Evolutionary conservation across 2,113 vertebrate genomes (phyloP).

Genomic region (Rhegmatorhina hoffmannsi): DNA sequence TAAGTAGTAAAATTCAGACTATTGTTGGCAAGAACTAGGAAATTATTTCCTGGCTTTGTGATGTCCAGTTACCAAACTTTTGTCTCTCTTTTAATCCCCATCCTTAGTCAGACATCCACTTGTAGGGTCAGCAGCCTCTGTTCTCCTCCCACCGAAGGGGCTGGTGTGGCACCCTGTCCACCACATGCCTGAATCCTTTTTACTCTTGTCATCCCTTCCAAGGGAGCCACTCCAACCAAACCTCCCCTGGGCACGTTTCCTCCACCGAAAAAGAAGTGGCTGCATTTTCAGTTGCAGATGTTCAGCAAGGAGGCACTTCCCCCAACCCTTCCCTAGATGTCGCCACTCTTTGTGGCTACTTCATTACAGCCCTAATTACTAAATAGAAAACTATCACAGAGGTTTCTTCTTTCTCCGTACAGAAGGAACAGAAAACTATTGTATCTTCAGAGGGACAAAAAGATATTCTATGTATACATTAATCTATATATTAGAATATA

Average conservation of each 20-base stretch:
- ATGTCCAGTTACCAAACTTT: neutral
- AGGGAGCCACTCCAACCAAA: neutral
- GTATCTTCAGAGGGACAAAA: neutral
- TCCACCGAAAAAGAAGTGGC: neutral
- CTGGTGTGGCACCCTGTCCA: neutral
- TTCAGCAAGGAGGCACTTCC: neutral
- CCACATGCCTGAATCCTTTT: neutral
- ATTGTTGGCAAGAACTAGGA: neutral
- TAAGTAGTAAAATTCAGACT: neutral
- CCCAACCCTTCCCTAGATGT: slow-evolving; percentile 7
- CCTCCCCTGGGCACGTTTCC: neutral
- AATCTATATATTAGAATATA: neutral
- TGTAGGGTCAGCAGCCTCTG: neutral
- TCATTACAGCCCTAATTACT: neutral
- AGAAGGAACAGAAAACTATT: neutral
- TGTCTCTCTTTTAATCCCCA: neutral
- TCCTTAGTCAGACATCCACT: neutral
- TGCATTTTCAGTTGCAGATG: neutral
- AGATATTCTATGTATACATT: neutral
- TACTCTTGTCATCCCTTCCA: neutral
- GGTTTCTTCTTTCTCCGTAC: neutral
- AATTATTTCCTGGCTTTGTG: neutral
- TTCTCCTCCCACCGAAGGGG: neutral
- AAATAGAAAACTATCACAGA: neutral
- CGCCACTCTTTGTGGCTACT: neutral